Conservation (phyloP, 2,888 invertebrate genomes). For the Rhorus exstirpatorius region DNA sequence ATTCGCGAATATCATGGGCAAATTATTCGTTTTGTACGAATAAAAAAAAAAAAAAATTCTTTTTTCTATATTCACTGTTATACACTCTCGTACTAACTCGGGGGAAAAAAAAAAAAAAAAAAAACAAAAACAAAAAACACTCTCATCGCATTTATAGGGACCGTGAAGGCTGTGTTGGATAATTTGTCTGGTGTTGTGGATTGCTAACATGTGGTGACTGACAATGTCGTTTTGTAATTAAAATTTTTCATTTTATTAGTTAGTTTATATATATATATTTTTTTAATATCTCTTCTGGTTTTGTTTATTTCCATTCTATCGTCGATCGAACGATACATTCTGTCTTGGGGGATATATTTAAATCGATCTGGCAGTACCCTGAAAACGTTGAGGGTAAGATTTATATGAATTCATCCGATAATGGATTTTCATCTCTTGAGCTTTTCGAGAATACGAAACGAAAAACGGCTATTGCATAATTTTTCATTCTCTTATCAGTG, state of each 20-base stretch:
- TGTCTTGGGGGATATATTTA: slow-evolving; percentile 19
- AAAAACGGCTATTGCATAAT: neutral
- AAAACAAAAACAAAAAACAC: slow-evolving; percentile 41
- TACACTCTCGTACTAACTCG: slow-evolving; percentile 70
- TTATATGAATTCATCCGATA: slow-evolving; percentile 3
- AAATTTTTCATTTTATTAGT: slow-evolving; percentile 55
- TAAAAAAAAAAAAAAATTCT: slow-evolving; percentile 27
- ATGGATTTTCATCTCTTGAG: no score
- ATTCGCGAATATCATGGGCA: slow-evolving; percentile 77
- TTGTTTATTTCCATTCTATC: slow-evolving; percentile 40
- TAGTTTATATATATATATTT: slow-evolving; percentile 39
- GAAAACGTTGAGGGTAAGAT: slow-evolving; percentile 22
- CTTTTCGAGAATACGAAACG: no score
- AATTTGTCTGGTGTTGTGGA: slow-evolving; percentile 83
- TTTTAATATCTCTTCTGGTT: slow-evolving; percentile 15
- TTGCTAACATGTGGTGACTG: slow-evolving; percentile 84
- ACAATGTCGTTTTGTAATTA: slow-evolving; percentile 61
- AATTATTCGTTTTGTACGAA: slow-evolving; percentile 63
- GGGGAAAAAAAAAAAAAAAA: slow-evolving; percentile 7
- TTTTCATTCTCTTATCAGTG: neutral
- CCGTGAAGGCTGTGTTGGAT: slow-evolving; percentile 77
- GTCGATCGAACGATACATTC: slow-evolving; percentile 14
- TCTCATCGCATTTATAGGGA: slow-evolving; percentile 64
- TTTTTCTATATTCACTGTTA: slow-evolving; percentile 70
- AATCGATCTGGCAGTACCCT: slow-evolving; percentile 39